Conservation (phyloP, 1,140 invertebrate genomes). For the Bombus soroeensis region DNA sequence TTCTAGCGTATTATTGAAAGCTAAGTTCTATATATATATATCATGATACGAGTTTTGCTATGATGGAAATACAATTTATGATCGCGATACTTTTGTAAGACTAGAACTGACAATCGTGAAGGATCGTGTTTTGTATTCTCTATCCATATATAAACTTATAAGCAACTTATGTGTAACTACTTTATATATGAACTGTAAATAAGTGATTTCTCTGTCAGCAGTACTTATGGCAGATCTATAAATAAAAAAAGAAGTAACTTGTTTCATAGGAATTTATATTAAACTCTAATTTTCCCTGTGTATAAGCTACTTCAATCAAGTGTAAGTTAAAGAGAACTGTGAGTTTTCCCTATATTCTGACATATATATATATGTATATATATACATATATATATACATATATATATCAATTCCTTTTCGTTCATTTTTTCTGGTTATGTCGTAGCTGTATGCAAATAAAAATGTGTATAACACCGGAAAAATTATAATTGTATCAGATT, state of each 20-base stretch:
- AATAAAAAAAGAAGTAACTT: neutral
- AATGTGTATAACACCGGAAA: no score
- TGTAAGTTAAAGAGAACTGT: neutral
- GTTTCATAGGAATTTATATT: neutral
- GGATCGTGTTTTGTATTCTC: neutral
- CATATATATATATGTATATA: no score
- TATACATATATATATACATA: no score
- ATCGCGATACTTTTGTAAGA: slow-evolving; percentile 1
- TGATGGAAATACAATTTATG: slow-evolving; percentile 1
- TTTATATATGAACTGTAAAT: slow-evolving; percentile 49
- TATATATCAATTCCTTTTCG: neutral
- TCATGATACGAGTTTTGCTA: neutral
- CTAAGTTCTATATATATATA: no score
- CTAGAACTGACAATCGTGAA: neutral
- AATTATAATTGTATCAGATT: neutral
- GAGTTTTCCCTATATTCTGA: neutral
- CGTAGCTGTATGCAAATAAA: neutral
- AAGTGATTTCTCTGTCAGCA: slow-evolving; percentile 24
- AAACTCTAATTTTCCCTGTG: neutral
- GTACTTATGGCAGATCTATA: neutral
- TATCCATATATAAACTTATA: slow-evolving; percentile 20
- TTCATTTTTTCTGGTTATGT: neutral
- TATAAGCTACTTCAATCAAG: neutral
- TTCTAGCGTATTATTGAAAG: no score
- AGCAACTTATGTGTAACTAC: slow-evolving; percentile 42